A percentile compares a stretch with the other conserved stretches of the same genome.
Evolutionary conservation across 2,888 invertebrate genomes (phyloP).

Genomic region (Chymomyza procnemis): DNA sequence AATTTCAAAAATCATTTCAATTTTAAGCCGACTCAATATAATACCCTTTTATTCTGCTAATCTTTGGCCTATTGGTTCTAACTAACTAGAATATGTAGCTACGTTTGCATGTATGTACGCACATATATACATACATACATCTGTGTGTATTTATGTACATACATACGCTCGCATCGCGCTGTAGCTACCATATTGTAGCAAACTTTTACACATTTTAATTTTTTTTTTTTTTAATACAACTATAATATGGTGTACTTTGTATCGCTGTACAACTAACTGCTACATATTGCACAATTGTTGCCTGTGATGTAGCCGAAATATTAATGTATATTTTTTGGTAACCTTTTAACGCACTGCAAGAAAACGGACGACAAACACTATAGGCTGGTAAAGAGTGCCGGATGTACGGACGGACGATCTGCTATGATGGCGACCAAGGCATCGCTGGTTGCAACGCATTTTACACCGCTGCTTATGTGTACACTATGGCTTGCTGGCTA

Average conservation of each 20-base stretch:
- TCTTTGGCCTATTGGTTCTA: background rate
- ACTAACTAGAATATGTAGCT: background rate
- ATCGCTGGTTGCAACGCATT: constrained; percentile 66
- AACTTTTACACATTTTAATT: constrained; percentile 65
- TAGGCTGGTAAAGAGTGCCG: constrained; percentile 32
- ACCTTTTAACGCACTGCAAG: background rate
- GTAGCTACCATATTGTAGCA: constrained; percentile 3
- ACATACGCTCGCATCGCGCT: background rate
- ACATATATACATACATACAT: constrained; percentile 8
- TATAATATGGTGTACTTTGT: background rate
- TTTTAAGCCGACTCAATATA: background rate
- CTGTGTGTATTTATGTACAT: constrained; percentile 12
- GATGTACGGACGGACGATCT: constrained; percentile 36
- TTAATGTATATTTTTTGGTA: background rate
- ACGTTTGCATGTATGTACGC: background rate
- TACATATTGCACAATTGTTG: background rate
- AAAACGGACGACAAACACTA: background rate
- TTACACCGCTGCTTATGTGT: constrained; percentile 43
- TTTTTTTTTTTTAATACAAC: constrained; percentile 23
- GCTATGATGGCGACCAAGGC: constrained; percentile 68
- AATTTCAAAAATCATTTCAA: background rate
- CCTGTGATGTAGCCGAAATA: background rate
- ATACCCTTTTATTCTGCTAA: background rate
- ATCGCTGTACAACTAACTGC: too few relatives aligned
- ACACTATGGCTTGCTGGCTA: too few relatives aligned